phyloP scores from a whole-genome alignment of 2,113 vertebrate species.

The Syngnathus typhle region DNA sequence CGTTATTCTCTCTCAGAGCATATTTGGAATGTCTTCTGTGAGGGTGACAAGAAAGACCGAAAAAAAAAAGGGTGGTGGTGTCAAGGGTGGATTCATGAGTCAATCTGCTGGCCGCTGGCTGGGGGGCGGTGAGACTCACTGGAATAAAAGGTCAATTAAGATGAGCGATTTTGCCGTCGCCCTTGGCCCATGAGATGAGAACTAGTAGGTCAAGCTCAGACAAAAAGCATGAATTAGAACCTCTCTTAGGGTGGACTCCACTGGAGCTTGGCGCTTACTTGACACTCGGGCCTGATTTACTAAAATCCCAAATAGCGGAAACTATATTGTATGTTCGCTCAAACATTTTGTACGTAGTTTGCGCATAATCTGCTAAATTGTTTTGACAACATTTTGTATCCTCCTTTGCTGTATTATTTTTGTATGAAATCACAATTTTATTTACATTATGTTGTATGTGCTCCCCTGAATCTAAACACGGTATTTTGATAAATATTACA shows the following conservation, averaged over 20 bases:
- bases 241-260: neutral
- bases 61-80: constrained; percentile 10
- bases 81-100: constrained; percentile 26
- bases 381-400: neutral
- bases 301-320: neutral
- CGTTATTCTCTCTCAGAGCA: constrained; percentile 15
- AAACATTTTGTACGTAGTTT: neutral
- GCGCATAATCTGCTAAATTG: neutral
- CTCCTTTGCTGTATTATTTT: too few relatives aligned
- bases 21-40: constrained; percentile 11
- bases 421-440: too few relatives aligned
- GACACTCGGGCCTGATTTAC: neutral
- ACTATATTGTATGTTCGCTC: neutral
- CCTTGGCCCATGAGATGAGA: neutral
- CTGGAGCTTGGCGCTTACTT: too few relatives aligned
- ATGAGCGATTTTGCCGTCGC: constrained; percentile 26
- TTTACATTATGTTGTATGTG: too few relatives aligned
- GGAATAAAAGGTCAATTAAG: constrained; percentile 21
- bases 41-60: neutral
- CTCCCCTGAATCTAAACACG: too few relatives aligned
- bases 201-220: neutral
- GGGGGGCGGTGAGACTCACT: neutral
- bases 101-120: constrained; percentile 19
- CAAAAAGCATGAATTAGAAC: neutral
- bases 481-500: too few relatives aligned